These are phyloP conservation scores for Melanocharis versteri DNA, from an alignment of 2,113 vertebrate genomes.

Conservation along the genomic window DNA sequence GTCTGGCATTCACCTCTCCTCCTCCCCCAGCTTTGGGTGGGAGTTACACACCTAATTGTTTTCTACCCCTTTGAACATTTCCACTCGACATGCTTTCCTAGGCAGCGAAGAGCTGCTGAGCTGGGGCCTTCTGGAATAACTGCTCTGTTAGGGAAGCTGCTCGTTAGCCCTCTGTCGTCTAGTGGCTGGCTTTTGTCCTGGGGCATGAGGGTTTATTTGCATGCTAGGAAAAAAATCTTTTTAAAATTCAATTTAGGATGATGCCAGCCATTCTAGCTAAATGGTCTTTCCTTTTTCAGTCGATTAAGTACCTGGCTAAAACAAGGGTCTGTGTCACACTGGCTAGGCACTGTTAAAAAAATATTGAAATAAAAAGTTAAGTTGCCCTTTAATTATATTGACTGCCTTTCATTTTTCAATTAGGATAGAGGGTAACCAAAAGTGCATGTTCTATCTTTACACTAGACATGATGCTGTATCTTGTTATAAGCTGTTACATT, in stretches of 20 bases:
- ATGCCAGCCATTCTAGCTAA: background rate
- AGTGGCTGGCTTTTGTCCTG: background rate
- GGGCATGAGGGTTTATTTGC: background rate
- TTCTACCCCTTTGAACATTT: slow-evolving; percentile 42
- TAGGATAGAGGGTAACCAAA: background rate
- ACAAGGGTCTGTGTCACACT: background rate
- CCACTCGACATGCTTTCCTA: slow-evolving; percentile 1
- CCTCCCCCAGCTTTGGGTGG: background rate
- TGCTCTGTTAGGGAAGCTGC: background rate
- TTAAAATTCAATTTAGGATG: background rate
- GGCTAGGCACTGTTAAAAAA: background rate
- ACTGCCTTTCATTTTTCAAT: background rate
- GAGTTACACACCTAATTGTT: slow-evolving; percentile 43
- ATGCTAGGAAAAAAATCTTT: background rate
- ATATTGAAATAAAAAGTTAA: background rate
- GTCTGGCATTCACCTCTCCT: background rate
- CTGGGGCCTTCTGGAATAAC: background rate
- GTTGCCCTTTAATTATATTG: background rate
- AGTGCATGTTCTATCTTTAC: background rate
- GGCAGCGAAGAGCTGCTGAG: background rate
- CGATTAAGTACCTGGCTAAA: background rate
- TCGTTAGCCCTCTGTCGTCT: background rate
- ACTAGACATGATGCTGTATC: background rate
- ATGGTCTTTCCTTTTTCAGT: background rate
- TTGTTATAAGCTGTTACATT: background rate